Base-by-base conservation (phyloP, 2,888 invertebrate genomes). In the Nemoura dubitans region DNA sequence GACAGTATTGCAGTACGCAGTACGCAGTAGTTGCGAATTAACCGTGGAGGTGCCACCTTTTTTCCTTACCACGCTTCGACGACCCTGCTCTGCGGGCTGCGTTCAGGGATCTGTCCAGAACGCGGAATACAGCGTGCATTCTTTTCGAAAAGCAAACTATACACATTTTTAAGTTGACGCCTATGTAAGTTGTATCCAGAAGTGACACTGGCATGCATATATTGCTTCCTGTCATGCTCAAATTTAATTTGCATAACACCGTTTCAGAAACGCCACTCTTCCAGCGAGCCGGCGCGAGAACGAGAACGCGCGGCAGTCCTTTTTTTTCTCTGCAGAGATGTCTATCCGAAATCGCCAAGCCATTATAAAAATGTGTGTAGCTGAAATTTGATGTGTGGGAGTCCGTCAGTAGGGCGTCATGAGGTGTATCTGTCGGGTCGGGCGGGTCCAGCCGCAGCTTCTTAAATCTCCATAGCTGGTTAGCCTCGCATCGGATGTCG, bases 351-450 rank as follows among this genome's bases (percentile, higher is more conserved):
- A 59, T 59, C 59, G 59, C 59, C 59, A 59, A 14, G 59, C 59
- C 59, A 59, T 59, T 59, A 59, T 59, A 59, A 59, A n/a, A 59
- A 59, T 59, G 59, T 59, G 59, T 59, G 21, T 59, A 59, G 59
- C 59, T 59, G 59, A 59, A 59, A 59, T 59, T 21, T 21, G 78
- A 78, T 78, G 78, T 14, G 78, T 78, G 28, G 78, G 78, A 16
- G 78, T 78, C 78, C 26, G n/a, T 21, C 76, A 76, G 76, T 76
- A 78, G 28, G 78, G 78, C 78, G 78, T 78, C 78, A 59, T 59
- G 14, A 28, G 78, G 26, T 28, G 78, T 27, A 78, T 27, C 78
- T 25, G 78, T 78, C 78, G 78, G 10, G 78, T 78, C 78, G 78
- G 78, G 78, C 28, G 78, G 26, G 78, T 78, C 78, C 28, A n/a